Conservation (phyloP, 2,888 invertebrate species). For the Pristionchus fissidentatus region DNA sequence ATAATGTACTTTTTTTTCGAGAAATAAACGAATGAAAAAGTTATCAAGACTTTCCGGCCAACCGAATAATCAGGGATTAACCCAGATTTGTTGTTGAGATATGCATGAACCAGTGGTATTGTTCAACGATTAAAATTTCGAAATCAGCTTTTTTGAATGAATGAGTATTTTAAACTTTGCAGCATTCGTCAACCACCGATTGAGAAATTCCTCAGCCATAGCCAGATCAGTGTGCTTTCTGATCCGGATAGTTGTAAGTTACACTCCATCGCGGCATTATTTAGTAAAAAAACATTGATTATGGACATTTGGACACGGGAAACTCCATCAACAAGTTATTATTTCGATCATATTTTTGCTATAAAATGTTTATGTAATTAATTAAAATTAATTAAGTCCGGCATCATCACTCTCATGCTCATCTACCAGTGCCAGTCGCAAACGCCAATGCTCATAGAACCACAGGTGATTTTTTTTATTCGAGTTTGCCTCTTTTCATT, state of each 20-base stretch:
- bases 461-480: constrained; percentile 55
- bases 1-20: too few species aligned
- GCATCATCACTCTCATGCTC: constrained; percentile 64
- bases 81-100: too few species aligned
- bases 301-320: too few species aligned
- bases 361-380: not conserved
- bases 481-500: too few species aligned
- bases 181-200: constrained; percentile 48
- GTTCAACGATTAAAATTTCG: too few species aligned
- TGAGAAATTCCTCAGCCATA: constrained; percentile 50
- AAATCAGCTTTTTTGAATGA: not conserved
- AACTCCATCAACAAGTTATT: too few species aligned
- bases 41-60: too few species aligned
- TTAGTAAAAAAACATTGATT: too few species aligned
- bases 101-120: too few species aligned
- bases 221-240: constrained; percentile 62
- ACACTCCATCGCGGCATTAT: too few species aligned
- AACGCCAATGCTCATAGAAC: constrained; percentile 58
- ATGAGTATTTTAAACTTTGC: not conserved
- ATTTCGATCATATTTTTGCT: not conserved
- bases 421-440: constrained; percentile 64
- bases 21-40: too few species aligned
- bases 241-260: constrained; percentile 59
- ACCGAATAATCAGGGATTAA: too few species aligned
- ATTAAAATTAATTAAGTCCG: constrained; percentile 54